Conservation (phyloP, 2,113 vertebrate species). For the Cinclus cinclus region DNA sequence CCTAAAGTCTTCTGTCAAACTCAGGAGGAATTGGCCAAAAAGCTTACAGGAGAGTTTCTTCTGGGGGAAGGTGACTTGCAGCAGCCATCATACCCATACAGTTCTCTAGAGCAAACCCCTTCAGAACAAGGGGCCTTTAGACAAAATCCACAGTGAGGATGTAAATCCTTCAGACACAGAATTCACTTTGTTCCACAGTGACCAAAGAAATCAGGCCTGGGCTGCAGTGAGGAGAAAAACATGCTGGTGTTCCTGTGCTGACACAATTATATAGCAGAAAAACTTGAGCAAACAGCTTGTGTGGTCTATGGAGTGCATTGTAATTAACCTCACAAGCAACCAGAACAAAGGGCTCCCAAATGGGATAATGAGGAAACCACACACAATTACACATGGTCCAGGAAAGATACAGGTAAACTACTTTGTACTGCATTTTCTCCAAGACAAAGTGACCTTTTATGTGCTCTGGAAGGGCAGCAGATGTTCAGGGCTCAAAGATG, state of each 20-base stretch:
- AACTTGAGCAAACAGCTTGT: neutral
- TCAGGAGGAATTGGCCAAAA: neutral
- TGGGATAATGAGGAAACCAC: neutral
- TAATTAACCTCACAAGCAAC: neutral
- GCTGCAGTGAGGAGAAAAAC: neutral
- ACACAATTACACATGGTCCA: neutral
- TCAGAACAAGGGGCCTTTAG: neutral
- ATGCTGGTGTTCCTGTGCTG: neutral
- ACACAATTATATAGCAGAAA: neutral
- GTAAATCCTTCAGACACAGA: neutral
- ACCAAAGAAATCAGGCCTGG: neutral
- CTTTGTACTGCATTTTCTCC: neutral
- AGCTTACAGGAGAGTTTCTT: neutral
- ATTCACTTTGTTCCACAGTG: neutral
- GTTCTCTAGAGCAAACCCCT: neutral
- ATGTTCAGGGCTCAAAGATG: neutral
- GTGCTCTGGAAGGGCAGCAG: neutral
- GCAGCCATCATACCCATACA: neutral
- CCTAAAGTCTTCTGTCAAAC: neutral
- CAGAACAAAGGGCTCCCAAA: conserved; percentile 17
- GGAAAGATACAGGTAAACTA: neutral
- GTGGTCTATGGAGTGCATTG: neutral
- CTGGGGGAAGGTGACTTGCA: neutral
- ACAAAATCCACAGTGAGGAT: neutral
- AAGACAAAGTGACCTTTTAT: neutral